Conservation (phyloP, 2,888 invertebrate species). For the Boloria selene region DNA sequence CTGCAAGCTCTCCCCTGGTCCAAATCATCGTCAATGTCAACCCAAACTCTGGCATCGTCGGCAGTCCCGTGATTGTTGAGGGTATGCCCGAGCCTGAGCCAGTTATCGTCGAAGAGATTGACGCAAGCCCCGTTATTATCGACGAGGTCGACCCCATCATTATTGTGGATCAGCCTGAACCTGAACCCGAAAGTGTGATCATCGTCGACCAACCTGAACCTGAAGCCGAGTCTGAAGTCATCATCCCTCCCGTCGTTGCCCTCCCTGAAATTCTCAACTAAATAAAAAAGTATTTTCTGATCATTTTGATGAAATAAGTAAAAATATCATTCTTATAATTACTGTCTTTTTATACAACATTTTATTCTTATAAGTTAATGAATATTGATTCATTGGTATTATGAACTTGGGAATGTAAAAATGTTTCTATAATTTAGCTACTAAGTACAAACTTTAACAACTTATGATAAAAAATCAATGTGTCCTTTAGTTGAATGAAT, state of each 20-base stretch:
- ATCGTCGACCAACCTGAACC: background rate
- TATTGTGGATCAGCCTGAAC: background rate
- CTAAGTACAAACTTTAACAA: too few relatives aligned
- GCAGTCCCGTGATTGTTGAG: constrained; percentile 10
- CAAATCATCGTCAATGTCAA: constrained; percentile 46
- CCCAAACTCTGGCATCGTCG: constrained; percentile 9
- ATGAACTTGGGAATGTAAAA: too few relatives aligned
- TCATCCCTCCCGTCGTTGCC: background rate
- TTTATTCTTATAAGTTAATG: too few relatives aligned
- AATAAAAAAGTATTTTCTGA: background rate
- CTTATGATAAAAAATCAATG: too few relatives aligned
- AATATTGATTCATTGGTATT: too few relatives aligned
- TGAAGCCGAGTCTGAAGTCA: background rate
- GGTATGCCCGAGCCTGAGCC: background rate
- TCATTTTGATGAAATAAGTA: too few relatives aligned
- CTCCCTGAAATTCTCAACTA: constrained; percentile 16
- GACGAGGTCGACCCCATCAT: background rate
- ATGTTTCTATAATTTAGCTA: too few relatives aligned
- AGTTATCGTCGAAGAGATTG: background rate
- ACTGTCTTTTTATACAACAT: too few relatives aligned
- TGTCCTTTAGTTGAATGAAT: too few relatives aligned
- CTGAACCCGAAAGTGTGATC: too few relatives aligned
- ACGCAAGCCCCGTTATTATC: background rate
- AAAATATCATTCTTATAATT: too few relatives aligned
- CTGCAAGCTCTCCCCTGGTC: constrained; percentile 40